These are phyloP conservation scores for Polypterus bichir DNA, from an alignment of 2,113 vertebrate species.

Conservation along the genomic window DNA sequence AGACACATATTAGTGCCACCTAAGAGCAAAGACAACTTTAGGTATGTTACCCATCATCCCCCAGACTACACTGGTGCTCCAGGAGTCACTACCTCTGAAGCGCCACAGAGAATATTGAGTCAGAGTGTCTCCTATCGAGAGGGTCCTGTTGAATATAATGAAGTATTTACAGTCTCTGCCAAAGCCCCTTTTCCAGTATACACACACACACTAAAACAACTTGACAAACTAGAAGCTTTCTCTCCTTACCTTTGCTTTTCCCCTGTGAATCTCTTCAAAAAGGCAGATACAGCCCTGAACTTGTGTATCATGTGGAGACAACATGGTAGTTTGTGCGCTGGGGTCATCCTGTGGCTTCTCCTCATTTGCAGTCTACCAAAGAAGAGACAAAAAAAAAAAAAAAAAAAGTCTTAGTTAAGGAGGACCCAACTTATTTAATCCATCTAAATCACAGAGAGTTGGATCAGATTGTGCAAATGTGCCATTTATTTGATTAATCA, in stretches of 20 bases:
- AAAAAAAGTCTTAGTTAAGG: background rate
- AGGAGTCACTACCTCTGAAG: background rate
- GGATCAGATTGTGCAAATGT: too few species aligned
- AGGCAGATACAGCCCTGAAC: constrained; percentile 66
- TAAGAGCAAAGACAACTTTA: too few species aligned
- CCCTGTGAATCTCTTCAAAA: constrained; percentile 57
- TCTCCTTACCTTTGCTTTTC: constrained; percentile 61
- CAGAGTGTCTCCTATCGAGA: background rate
- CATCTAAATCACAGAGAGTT: too few species aligned
- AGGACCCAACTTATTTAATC: too few species aligned
- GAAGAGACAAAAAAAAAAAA: background rate
- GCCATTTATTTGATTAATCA: too few species aligned
- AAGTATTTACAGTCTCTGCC: background rate
- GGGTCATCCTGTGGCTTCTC: constrained; percentile 10
- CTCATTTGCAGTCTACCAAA: constrained; percentile 15
- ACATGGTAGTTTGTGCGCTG: constrained; percentile 26
- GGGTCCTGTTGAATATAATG: background rate
- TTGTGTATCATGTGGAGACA: constrained; percentile 53
- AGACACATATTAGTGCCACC: too few species aligned
- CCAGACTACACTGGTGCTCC: too few species aligned
- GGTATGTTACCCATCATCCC: too few species aligned
- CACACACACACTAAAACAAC: too few species aligned
- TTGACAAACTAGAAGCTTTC: background rate
- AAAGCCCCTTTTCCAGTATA: background rate
- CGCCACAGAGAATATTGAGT: background rate